Percentiles rank a stretch among this genome's conserved stretches.
Evolutionary conservation across 2,113 vertebrate genomes (phyloP).

Genomic region (Odocoileus virginianus): DNA sequence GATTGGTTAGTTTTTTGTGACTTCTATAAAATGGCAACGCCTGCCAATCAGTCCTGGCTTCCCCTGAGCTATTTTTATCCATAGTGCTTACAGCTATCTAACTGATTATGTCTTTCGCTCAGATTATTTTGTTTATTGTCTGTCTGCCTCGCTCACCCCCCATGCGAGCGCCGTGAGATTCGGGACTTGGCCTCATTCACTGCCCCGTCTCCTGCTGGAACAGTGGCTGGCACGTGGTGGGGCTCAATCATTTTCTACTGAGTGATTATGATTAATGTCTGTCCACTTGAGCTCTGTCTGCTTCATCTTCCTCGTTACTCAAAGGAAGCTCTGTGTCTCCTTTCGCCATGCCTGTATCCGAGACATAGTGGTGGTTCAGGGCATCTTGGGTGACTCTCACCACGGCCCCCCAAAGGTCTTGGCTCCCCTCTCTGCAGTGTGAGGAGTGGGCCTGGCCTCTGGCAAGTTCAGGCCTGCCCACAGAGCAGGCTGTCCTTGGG

Average conservation of each 20-base stretch:
- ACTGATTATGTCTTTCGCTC: background rate
- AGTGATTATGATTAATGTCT: background rate
- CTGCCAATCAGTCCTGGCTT: background rate
- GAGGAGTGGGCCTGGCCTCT: background rate
- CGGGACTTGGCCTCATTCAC: background rate
- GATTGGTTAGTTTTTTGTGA: background rate
- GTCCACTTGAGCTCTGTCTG: background rate
- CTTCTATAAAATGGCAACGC: background rate
- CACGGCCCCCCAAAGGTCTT: background rate
- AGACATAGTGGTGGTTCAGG: rapidly evolving
- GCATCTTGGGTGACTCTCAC: background rate
- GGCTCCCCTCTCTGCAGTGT: background rate
- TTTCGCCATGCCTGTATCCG: background rate
- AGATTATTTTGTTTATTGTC: background rate
- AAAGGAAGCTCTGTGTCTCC: background rate
- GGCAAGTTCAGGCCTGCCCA: background rate
- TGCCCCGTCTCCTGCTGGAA: background rate
- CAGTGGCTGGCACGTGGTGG: background rate
- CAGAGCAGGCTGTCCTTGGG: background rate
- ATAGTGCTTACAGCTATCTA: background rate
- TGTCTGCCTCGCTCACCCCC: background rate
- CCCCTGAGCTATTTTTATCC: background rate
- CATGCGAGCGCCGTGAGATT: rapidly evolving
- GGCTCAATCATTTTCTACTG: background rate
- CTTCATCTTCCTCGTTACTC: background rate